Evolutionary conservation across 2,113 vertebrate genomes (phyloP), one percentile per base, ranked within the genome.

Genomic region (Setophaga coronata): DNA sequence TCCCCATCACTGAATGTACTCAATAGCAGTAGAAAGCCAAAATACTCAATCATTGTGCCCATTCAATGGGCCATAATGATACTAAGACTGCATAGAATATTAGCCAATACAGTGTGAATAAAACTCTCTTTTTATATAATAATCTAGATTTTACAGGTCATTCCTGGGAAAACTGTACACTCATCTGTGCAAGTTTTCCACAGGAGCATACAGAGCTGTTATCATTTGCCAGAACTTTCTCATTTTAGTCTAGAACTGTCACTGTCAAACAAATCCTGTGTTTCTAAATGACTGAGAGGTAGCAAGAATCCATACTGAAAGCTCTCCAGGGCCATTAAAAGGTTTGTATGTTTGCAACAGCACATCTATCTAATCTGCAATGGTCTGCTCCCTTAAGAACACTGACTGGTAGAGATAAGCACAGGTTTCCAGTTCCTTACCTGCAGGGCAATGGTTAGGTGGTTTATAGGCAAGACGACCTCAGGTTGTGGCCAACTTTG

Each of bases 381-480:
- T n/a, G 73, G 58, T 83, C 82, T 90, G 62, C 90, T 92, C 42
- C 25, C 43, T 40, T 69, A 64, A 72, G 45, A 93, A 48, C 71
- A 47, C 50, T 90, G 84, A 95, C 82, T 40, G 51, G 21, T 20
- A 74, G 72, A 89, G 89, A 78, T 92, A 81, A 95, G 80, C 76
- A 83, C 86, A 83, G 79, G 54, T 89, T 96, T 87, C 72, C 80
- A 95, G 91, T 67, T 89, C 47, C 94, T 92, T 89, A 95, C 96
- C 96, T 95, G 89, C 21, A 91, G 76, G 94, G 80, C 91, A 87
- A 56, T 67, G 38, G 38, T 74, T 89, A 26, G 76, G 72, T 7
- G 9, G 33, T 92, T 93, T 43, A 24, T 29, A 70, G 56, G 80
- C 76, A 89, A 40, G 93, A 74, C 60, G 93, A 96, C 76, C 95